Conservation (phyloP, 2,888 invertebrate genomes). For the Muscina levida region DNA sequence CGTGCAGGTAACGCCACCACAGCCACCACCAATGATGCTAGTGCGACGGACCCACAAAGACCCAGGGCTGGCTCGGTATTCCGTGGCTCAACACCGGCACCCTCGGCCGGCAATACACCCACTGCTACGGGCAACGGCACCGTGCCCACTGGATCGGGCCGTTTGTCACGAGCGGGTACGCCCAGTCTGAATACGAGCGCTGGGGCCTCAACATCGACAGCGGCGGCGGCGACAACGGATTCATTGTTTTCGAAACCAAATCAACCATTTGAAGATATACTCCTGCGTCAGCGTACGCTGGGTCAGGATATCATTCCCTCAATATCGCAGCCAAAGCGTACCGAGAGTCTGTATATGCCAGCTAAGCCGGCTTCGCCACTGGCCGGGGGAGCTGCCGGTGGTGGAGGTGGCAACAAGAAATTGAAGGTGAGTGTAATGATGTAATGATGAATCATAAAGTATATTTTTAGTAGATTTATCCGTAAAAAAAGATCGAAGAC, state of each 20-base stretch:
- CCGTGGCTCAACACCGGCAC: constrained; percentile 79
- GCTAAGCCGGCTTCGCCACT: constrained; percentile 82
- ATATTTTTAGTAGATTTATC: too few species aligned
- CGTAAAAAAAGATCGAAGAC: too few species aligned
- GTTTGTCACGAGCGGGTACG: constrained; percentile 81
- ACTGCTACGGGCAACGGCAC: constrained; percentile 84
- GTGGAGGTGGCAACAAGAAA: constrained; percentile 79
- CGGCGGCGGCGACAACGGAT: constrained; percentile 72
- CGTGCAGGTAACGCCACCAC: constrained; percentile 80
- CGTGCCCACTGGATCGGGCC: constrained; percentile 81
- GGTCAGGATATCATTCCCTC: constrained; percentile 95
- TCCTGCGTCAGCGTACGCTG: constrained; percentile 88
- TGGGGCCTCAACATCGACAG: constrained; percentile 76
- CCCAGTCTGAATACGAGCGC: constrained; percentile 79
- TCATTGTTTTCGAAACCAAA: constrained; percentile 79
- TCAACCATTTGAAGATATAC: constrained; percentile 90
- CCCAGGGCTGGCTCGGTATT: constrained; percentile 82
- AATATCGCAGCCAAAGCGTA: constrained; percentile 92
- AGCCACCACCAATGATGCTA: constrained; percentile 53
- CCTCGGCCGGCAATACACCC: constrained; percentile 72
- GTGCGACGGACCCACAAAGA: constrained; percentile 68
- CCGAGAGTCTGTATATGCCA: constrained; percentile 91
- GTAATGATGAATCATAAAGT: too few species aligned
- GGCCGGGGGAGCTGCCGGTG: constrained; percentile 79
- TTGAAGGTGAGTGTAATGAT: constrained; percentile 78